phyloP scores from a whole-genome alignment of 2,888 invertebrate species.

The Monoplex corrugatus region DNA sequence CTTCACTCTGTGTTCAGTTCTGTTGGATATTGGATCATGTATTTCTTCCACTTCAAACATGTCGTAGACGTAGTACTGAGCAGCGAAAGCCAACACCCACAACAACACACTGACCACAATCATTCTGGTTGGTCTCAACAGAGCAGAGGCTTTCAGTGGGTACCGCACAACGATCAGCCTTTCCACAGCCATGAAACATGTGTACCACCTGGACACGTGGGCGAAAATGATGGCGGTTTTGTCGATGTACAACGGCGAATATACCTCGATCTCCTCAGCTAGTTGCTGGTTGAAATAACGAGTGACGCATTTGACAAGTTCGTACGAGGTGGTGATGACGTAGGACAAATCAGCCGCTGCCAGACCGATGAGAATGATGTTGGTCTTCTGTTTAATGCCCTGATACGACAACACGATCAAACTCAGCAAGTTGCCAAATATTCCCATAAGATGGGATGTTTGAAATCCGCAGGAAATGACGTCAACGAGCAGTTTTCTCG shows the following conservation, averaged over 20 bases:
- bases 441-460: neutral
- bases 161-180: neutral
- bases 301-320: neutral
- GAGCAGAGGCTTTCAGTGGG: neutral
- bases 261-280: neutral
- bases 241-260: neutral
- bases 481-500: neutral
- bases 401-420: neutral
- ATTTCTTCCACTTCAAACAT: neutral
- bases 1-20: neutral
- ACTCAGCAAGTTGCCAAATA: neutral
- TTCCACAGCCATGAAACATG: neutral
- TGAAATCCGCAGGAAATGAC: constrained; percentile 18
- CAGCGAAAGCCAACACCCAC: neutral
- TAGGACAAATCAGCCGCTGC: neutral
- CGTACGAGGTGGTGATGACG: neutral
- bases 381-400: neutral
- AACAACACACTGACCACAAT: neutral
- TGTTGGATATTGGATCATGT: neutral
- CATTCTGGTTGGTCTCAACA: neutral
- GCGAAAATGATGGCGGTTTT: neutral
- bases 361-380: constrained; percentile 9
- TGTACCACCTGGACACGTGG: neutral
- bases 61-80: too few species aligned
- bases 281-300: neutral